Evolutionary conservation across 2,888 invertebrate genomes (phyloP).

Genomic region (Oxyscelio sp.): DNA sequence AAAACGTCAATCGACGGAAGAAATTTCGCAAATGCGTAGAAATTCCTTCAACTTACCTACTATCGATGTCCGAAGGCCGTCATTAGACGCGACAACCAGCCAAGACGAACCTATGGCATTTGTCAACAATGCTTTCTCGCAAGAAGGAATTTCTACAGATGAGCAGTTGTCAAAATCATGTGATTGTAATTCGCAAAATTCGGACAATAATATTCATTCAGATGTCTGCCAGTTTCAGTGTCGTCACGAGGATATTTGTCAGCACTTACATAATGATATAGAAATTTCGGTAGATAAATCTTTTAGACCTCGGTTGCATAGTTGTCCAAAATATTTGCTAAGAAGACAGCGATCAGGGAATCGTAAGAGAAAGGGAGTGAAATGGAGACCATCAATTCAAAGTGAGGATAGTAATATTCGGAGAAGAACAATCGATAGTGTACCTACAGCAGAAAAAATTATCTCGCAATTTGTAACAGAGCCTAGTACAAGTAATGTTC

Average conservation of each 20-base stretch:
- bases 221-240: slow-evolving; percentile 79
- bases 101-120: slow-evolving; percentile 73
- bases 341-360: slow-evolving; percentile 82
- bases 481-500: slow-evolving; percentile 77
- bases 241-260: slow-evolving; percentile 71
- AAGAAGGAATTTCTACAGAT: slow-evolving; percentile 69
- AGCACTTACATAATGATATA: slow-evolving; percentile 58
- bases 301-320: slow-evolving; percentile 77
- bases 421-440: slow-evolving; percentile 80
- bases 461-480: slow-evolving; percentile 78
- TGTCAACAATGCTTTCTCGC: slow-evolving; percentile 81
- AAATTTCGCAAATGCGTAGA: slow-evolving; percentile 40
- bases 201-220: slow-evolving; percentile 72
- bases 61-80: slow-evolving; percentile 56
- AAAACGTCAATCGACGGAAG: slow-evolving; percentile 59
- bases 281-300: slow-evolving; percentile 13
- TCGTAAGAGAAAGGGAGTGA: slow-evolving; percentile 83
- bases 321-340: slow-evolving; percentile 80
- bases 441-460: slow-evolving; percentile 76
- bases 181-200: slow-evolving; percentile 54
- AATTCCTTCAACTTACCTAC: slow-evolving; percentile 73
- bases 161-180: slow-evolving; percentile 26
- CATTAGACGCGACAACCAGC: slow-evolving; percentile 47
- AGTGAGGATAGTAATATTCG: slow-evolving; percentile 62
- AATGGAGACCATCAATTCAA: slow-evolving; percentile 84